Base-by-base conservation (phyloP, 2,113 vertebrate species). In the Silurus meridionalis region DNA sequence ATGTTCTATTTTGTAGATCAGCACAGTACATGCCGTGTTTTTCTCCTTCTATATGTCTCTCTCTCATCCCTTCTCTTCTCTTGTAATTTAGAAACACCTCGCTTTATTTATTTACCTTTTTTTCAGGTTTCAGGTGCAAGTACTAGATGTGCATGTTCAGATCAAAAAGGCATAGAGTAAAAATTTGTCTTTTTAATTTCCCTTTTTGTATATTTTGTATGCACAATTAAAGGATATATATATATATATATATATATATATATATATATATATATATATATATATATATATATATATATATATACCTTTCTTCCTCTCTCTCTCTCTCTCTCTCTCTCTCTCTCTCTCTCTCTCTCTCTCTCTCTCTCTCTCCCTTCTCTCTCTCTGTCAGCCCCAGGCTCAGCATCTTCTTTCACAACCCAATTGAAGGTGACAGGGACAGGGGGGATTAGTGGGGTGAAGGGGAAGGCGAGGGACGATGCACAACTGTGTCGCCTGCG, bases 351-450 rank as follows among this genome's bases (percentile, higher is more conserved):
- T 80, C 71, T 57, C 55, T 63, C 85, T 21, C 69, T 75, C 87
- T 79, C 57, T 87, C 72, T 86, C 87, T 72, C 55, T 57, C 83
- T 58, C 2, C 74, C 80, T 74, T 55, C 87, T 28, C 74, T 86
- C 89, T 90, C 89, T 86, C 87, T 80, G 82, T 57, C 17, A 77
- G 90, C 93, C 92, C 89, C 90, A 91, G 94, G 94, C 93, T 87
- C 87, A 92, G 92, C 93, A 93, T 95, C 94, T 94, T 92, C 91
- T 93, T 94, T 95, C 93, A 94, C 92, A 95, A 93, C 93, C 92
- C 94, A 93, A 95, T 94, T 94, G 94, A 94, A 95, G 94, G 94
- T 95, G 95, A 95, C 95, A 95, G 94, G 95, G 93, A 95, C 91
- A 94, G 92, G 92, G 94, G 93, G 92, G 91, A 91, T 89, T 93